Evolutionary conservation across 1,140 invertebrate species (phyloP).

Genomic region (Diorhabda carinulata): DNA sequence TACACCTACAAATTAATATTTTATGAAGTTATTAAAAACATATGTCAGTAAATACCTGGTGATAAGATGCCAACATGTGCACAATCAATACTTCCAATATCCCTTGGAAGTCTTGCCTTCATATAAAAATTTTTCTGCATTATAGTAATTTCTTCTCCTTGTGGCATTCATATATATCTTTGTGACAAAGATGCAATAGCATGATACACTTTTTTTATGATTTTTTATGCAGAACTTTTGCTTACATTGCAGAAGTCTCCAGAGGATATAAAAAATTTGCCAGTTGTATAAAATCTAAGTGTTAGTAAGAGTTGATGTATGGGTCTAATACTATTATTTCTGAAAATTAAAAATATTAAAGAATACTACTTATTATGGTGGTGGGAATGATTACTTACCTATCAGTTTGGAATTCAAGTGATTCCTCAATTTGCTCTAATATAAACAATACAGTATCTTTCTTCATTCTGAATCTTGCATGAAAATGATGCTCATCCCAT

Average conservation of each 20-base stretch:
- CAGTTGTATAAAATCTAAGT: neutral
- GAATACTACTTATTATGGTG: too few species aligned
- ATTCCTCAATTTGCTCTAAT: neutral
- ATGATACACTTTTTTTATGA: neutral
- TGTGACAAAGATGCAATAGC: neutral
- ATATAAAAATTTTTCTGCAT: neutral
- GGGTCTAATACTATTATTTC: neutral
- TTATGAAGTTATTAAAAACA: too few species aligned
- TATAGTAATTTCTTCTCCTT: neutral
- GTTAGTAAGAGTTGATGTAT: neutral
- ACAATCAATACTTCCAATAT: neutral
- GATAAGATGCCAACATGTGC: neutral
- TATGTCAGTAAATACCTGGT: neutral
- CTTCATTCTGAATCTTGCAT: neutral
- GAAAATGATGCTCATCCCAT: too few species aligned
- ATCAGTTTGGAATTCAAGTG: neutral
- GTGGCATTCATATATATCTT: neutral
- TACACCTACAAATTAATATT: too few species aligned
- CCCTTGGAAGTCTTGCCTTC: neutral
- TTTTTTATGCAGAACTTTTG: constrained; percentile 2
- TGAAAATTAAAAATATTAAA: too few species aligned
- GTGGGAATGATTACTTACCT: neutral
- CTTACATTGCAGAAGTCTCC: neutral
- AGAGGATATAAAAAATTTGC: neutral
- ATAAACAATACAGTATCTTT: neutral